Conservation (phyloP, 2,888 invertebrate species). For the Dryococelus australis region DNA sequence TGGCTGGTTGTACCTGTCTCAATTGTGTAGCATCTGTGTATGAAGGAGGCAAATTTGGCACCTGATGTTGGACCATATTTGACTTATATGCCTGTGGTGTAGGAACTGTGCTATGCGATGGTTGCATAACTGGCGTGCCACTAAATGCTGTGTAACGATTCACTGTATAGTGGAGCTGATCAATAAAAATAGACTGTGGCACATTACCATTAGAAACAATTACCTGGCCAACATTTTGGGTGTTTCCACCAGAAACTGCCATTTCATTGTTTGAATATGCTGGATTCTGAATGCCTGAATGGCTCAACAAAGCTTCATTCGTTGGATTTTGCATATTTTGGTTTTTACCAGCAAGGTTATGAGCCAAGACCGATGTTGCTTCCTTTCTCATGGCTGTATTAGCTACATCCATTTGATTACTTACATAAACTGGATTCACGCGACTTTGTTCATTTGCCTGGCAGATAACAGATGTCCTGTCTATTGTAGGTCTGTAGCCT, state of each 20-base stretch:
- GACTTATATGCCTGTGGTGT: background rate
- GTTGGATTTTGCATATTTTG: background rate
- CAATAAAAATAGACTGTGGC: background rate
- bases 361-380: background rate
- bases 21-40: background rate
- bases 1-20: background rate
- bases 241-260: background rate
- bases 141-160: background rate
- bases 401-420: background rate
- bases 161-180: background rate
- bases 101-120: background rate
- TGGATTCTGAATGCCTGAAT: background rate
- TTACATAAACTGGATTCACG: background rate
- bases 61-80: background rate
- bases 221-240: background rate
- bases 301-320: background rate
- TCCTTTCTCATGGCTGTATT: background rate
- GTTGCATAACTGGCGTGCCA: background rate
- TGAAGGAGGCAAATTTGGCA: background rate
- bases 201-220: background rate
- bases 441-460: background rate
- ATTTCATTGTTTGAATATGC: background rate
- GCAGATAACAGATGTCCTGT: background rate
- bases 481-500: background rate
- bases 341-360: background rate